A percentile compares a stretch with the other conserved stretches of the same genome.
Evolutionary conservation across 1,140 invertebrate genomes (phyloP).

Genomic region (Hypothenemus hampei): DNA sequence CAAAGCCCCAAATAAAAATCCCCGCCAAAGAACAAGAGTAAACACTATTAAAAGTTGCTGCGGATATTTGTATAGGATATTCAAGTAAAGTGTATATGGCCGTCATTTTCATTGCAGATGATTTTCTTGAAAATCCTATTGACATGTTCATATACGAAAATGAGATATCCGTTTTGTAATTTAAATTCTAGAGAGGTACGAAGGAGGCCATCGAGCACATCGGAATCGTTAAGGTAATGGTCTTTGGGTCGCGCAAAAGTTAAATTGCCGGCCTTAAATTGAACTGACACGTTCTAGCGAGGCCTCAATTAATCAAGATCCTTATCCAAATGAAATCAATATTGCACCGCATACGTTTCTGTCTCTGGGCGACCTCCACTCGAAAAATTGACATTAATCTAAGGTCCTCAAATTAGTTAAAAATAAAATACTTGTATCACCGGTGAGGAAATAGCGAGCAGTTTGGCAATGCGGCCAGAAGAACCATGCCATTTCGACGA

Average conservation of each 20-base stretch:
- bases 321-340: conserved; percentile 28
- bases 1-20: conserved; percentile 11
- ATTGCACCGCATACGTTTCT: too few relatives aligned
- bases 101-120: conserved; percentile 9
- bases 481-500: too few relatives aligned
- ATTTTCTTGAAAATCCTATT: conserved; percentile 3
- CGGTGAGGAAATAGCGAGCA: too few relatives aligned
- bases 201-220: conserved; percentile 21
- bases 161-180: conserved; percentile 4
- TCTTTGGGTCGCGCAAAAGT: conserved; percentile 20
- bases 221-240: conserved; percentile 22
- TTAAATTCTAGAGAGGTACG: conserved; percentile 17
- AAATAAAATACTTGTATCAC: too few relatives aligned
- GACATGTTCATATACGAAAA: neutral
- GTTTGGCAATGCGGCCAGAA: too few relatives aligned
- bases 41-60: conserved; percentile 12
- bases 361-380: too few relatives aligned
- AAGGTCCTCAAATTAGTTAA: too few relatives aligned
- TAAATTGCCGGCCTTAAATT: conserved; percentile 26
- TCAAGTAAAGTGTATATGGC: neutral
- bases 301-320: conserved; percentile 29
- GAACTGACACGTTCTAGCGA: conserved; percentile 26
- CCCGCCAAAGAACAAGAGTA: conserved; percentile 5
- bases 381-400: too few relatives aligned
- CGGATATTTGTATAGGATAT: conserved; percentile 13